Evolutionary conservation across 92 coral and sea anemone species (phyloP).

Genomic region (Plumapathes pennacea): DNA sequence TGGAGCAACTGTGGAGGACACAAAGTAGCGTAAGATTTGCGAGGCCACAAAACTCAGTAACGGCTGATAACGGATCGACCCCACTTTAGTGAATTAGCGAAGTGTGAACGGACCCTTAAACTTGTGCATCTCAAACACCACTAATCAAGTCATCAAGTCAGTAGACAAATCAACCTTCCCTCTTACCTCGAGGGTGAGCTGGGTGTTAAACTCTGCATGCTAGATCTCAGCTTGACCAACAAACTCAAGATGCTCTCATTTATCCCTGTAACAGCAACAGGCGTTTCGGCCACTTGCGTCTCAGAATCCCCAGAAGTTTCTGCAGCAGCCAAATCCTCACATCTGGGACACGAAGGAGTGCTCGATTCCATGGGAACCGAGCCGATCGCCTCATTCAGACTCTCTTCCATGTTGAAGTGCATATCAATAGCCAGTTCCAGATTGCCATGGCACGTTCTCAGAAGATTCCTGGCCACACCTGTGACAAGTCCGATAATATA

Average conservation of each 20-base stretch:
- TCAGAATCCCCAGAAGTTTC: conserved; percentile 10
- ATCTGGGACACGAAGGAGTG: conserved; percentile 1
- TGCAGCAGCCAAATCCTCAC: neutral
- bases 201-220: conserved; percentile 39
- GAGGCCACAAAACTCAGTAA: too few relatives aligned
- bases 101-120: too few relatives aligned
- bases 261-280: conserved; percentile 39
- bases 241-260: conserved; percentile 84
- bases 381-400: conserved; percentile 32
- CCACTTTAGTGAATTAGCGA: too few relatives aligned
- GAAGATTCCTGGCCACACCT: conserved; percentile 77
- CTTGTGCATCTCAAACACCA: too few relatives aligned
- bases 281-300: neutral
- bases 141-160: neutral
- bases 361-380: conserved; percentile 18
- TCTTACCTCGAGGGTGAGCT: conserved; percentile 53
- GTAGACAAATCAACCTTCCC: too few relatives aligned
- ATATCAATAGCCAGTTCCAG: conserved; percentile 82
- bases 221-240: conserved; percentile 64
- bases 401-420: conserved; percentile 78
- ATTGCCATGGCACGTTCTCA: conserved; percentile 71
- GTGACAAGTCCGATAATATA: neutral
- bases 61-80: too few relatives aligned
- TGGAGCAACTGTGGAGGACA: conserved; percentile 1
- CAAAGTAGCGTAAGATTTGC: too few relatives aligned